A percentile compares a stretch with the other conserved stretches of the same genome.
Evolutionary conservation across 1,140 invertebrate species (phyloP).

Genomic region (Pissodes strobi): DNA sequence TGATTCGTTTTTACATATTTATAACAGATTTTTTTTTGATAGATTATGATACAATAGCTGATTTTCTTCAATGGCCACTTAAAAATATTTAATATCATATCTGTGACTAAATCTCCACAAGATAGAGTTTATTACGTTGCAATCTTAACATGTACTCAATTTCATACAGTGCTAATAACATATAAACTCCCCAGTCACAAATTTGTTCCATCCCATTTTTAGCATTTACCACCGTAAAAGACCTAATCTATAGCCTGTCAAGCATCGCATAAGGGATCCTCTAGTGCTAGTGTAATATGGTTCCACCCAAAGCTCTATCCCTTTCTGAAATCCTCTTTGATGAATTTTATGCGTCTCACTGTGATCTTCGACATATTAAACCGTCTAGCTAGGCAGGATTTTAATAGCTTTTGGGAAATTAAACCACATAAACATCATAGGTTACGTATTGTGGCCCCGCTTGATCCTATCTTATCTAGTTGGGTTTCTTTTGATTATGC

Average conservation of each 20-base stretch:
- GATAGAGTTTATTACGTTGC: too few species aligned
- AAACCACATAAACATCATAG: slow-evolving; percentile 54
- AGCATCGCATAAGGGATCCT: slow-evolving; percentile 23
- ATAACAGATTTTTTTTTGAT: too few species aligned
- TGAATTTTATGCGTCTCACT: slow-evolving; percentile 51
- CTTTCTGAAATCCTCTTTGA: slow-evolving; percentile 46
- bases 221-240: slow-evolving; percentile 8
- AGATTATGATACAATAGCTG: too few species aligned
- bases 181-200: too few species aligned
- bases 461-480: slow-evolving; percentile 43
- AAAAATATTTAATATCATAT: too few species aligned
- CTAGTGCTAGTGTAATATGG: slow-evolving; percentile 30
- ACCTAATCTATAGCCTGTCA: slow-evolving; percentile 27
- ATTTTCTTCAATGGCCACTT: too few species aligned
- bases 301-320: slow-evolving; percentile 21
- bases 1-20: too few species aligned
- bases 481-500: slow-evolving; percentile 15
- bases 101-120: too few species aligned
- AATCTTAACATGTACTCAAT: too few species aligned
- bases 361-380: slow-evolving; percentile 52
- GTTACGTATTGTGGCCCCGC: slow-evolving; percentile 43
- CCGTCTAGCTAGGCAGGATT: slow-evolving; percentile 46
- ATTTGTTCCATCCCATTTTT: too few species aligned
- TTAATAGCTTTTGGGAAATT: slow-evolving; percentile 53
- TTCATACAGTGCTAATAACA: too few species aligned